Conservation (phyloP, 2,888 invertebrate species). For the Athripsodes cinereus region DNA sequence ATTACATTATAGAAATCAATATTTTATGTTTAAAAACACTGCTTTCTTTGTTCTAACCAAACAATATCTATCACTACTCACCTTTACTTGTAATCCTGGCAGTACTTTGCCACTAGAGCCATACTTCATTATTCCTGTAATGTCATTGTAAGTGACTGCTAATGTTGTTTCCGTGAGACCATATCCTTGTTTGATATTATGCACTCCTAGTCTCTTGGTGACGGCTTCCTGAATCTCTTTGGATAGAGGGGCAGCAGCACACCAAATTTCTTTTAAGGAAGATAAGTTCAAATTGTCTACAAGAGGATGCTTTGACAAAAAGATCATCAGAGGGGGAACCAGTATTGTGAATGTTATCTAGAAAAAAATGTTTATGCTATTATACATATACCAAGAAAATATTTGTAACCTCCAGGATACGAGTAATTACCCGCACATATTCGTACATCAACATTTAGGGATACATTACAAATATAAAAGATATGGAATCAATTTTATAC, state of each 20-base stretch:
- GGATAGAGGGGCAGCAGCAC: slow-evolving; percentile 80
- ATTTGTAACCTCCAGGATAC: too few relatives aligned
- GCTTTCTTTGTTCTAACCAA: too few relatives aligned
- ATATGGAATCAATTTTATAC: too few relatives aligned
- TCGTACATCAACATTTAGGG: too few relatives aligned
- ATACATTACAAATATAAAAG: too few relatives aligned
- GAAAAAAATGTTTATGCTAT: too few relatives aligned
- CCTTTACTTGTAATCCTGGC: slow-evolving; percentile 60
- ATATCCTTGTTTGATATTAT: slow-evolving; percentile 63
- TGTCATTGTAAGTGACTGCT: slow-evolving; percentile 31
- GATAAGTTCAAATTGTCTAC: slow-evolving; percentile 71
- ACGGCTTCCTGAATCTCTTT: slow-evolving; percentile 61
- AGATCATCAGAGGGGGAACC: slow-evolving; percentile 80
- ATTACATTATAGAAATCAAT: neutral
- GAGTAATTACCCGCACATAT: too few relatives aligned
- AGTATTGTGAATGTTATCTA: slow-evolving; percentile 61
- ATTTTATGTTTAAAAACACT: too few relatives aligned
- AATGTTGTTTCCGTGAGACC: slow-evolving; percentile 77
- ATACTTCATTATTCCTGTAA: slow-evolving; percentile 48
- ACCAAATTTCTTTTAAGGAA: slow-evolving; percentile 61
- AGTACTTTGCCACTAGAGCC: slow-evolving; percentile 55
- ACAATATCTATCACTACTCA: too few relatives aligned
- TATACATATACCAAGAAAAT: too few relatives aligned
- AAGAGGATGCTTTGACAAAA: slow-evolving; percentile 75
- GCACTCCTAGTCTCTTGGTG: slow-evolving; percentile 44